Percentiles rank a stretch among this genome's conserved stretches.
phyloP scores from a whole-genome alignment of 2,888 invertebrate species.

The Ferdinandea cuprea region DNA sequence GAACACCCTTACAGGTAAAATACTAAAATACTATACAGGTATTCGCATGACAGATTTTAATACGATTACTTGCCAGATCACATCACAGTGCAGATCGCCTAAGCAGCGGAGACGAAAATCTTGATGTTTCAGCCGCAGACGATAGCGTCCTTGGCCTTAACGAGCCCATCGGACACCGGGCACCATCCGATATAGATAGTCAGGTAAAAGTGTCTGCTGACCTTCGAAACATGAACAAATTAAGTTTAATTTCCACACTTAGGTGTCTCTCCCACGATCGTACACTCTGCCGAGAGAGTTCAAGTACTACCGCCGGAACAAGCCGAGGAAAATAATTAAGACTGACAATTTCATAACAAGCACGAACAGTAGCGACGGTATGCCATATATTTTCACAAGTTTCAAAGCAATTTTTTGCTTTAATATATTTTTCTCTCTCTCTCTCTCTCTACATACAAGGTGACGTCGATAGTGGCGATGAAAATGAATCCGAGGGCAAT shows the following conservation, averaged over 20 bases:
- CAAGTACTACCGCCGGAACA: conserved; percentile 88
- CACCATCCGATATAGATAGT: conserved; percentile 89
- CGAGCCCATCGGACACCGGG: conserved; percentile 73
- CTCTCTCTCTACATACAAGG: conserved; percentile 83
- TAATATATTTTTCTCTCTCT: no score
- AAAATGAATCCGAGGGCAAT: conserved; percentile 85
- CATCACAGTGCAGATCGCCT: conserved; percentile 55
- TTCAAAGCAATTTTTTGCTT: no score
- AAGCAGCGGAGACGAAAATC: conserved; percentile 77
- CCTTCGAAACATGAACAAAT: not conserved
- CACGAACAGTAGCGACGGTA: conserved; percentile 94
- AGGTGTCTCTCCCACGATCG: conserved; percentile 92
- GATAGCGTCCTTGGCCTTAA: conserved; percentile 75
- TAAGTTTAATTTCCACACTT: conserved; percentile 75
- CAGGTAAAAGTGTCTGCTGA: no score
- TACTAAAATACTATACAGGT: no score
- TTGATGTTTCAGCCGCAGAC: conserved; percentile 76
- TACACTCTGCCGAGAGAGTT: conserved; percentile 94
- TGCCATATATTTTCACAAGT: no score
- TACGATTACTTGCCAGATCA: conserved; percentile 19
- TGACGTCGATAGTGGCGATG: conserved; percentile 92
- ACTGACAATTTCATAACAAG: conserved; percentile 89
- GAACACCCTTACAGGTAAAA: conserved; percentile 73
- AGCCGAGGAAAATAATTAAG: conserved; percentile 85
- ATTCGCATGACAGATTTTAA: not conserved